phyloP scores from a whole-genome alignment of 2,888 invertebrate genomes.

The Vanessa cardui region DNA sequence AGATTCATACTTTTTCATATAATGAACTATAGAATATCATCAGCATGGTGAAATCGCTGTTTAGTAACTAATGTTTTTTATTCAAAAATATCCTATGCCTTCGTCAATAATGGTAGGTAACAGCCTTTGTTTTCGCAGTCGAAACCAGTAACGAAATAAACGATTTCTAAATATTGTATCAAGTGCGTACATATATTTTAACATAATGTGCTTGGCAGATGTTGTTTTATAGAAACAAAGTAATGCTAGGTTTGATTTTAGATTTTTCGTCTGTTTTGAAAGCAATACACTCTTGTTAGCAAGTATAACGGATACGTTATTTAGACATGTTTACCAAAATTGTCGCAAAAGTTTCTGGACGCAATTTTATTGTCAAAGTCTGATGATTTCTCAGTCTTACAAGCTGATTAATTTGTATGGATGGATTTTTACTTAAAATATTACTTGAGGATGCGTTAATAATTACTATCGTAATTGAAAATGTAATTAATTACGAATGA shows the following conservation, averaged over 20 bases:
- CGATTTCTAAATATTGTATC: too few relatives aligned
- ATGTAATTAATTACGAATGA: constrained; percentile 1
- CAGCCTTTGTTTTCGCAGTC: too few relatives aligned
- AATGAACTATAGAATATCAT: too few relatives aligned
- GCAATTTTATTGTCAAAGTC: constrained; percentile 67
- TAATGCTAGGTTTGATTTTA: not conserved
- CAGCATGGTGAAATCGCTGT: too few relatives aligned
- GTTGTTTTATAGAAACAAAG: not conserved
- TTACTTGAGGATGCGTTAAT: constrained; percentile 18
- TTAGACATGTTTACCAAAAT: not conserved
- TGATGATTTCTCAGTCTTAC: constrained; percentile 63
- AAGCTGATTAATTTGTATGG: constrained; percentile 51
- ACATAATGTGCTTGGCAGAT: too few relatives aligned
- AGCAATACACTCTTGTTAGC: not conserved
- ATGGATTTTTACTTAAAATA: constrained; percentile 51
- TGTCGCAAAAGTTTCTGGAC: constrained; percentile 51
- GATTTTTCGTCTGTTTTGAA: not conserved
- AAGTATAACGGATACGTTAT: not conserved
- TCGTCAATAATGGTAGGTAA: too few relatives aligned
- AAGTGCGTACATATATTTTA: too few relatives aligned
- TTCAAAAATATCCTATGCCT: too few relatives aligned
- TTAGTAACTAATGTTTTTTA: too few relatives aligned
- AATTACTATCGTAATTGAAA: constrained; percentile 8
- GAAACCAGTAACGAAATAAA: too few relatives aligned
- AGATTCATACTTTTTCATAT: too few relatives aligned